phyloP scores from a whole-genome alignment of 2,113 vertebrate genomes.

The Thermophis baileyi region DNA sequence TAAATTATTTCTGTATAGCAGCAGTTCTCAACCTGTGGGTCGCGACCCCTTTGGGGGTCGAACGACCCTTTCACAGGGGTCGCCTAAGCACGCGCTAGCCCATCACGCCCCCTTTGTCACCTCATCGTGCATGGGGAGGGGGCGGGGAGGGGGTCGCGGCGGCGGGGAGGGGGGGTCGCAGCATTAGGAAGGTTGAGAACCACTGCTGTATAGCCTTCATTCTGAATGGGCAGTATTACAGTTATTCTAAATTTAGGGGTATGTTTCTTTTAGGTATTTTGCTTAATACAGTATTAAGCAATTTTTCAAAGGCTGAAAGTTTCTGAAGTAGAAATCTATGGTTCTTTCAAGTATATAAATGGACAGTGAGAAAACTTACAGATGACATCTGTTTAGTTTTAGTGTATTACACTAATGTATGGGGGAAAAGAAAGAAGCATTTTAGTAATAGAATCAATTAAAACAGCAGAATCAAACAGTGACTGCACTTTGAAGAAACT shows the following conservation, averaged over 20 bases:
- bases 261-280: neutral
- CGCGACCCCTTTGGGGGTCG: too few species aligned
- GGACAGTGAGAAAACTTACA: neutral
- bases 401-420: neutral
- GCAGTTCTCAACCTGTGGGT: too few species aligned
- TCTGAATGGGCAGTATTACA: neutral
- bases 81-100: too few species aligned
- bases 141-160: too few species aligned
- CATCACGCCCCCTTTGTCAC: too few species aligned
- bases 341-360: neutral
- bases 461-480: neutral
- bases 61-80: too few species aligned
- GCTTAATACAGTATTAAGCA: neutral
- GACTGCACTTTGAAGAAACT: neutral
- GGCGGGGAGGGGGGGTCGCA: too few species aligned
- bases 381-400: neutral
- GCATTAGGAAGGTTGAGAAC: too few species aligned
- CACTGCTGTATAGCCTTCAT: neutral
- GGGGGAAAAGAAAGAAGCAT: neutral
- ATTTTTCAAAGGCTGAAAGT: neutral
- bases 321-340: neutral
- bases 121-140: too few species aligned
- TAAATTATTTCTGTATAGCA: neutral
- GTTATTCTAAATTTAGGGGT: neutral
- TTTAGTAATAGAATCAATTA: neutral